Percentiles rank a stretch among this genome's conserved stretches.
Evolutionary conservation across 2,797 vertebrate genomes (phyloP).

Genomic region (Danio jaintianensis): DNA sequence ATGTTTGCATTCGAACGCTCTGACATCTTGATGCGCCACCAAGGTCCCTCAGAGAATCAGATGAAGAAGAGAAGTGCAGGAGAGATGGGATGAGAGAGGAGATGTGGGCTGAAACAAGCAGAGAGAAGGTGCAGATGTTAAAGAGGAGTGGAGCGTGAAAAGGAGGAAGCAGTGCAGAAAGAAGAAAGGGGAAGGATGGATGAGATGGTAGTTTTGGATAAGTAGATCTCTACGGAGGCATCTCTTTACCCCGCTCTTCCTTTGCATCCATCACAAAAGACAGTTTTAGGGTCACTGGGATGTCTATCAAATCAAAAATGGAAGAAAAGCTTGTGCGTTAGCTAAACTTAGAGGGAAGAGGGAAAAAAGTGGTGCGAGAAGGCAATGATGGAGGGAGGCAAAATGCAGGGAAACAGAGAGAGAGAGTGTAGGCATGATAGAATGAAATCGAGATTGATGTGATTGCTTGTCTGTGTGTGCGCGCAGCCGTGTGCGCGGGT

Average conservation of each 20-base stretch:
- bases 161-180: conserved; percentile 45
- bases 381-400: conserved; percentile 16
- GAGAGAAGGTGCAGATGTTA: conserved; percentile 33
- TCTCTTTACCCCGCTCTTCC: conserved; percentile 20
- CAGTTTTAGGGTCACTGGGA: conserved; percentile 45
- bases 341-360: conserved; percentile 24
- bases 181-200: conserved; percentile 28
- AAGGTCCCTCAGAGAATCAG: conserved; percentile 47
- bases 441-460: conserved; percentile 42
- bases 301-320: conserved; percentile 42
- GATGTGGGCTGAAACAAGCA: conserved; percentile 22
- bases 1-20: conserved; percentile 48
- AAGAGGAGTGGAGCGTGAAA: conserved; percentile 47
- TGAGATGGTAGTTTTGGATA: conserved; percentile 35
- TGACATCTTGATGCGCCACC: conserved; percentile 48
- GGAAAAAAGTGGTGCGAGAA: conserved; percentile 1
- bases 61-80: conserved; percentile 25
- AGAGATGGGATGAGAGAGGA: conserved; percentile 15
- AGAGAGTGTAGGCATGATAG: conserved; percentile 18
- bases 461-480: conserved; percentile 20
- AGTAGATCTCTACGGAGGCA: conserved; percentile 40
- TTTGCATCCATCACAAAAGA: conserved; percentile 46
- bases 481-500: neutral
- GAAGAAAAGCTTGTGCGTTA: conserved; percentile 12
- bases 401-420: neutral